These are phyloP conservation scores for Strigamia crassipes DNA, from an alignment of 2,888 invertebrate genomes.

Conservation along the genomic window DNA sequence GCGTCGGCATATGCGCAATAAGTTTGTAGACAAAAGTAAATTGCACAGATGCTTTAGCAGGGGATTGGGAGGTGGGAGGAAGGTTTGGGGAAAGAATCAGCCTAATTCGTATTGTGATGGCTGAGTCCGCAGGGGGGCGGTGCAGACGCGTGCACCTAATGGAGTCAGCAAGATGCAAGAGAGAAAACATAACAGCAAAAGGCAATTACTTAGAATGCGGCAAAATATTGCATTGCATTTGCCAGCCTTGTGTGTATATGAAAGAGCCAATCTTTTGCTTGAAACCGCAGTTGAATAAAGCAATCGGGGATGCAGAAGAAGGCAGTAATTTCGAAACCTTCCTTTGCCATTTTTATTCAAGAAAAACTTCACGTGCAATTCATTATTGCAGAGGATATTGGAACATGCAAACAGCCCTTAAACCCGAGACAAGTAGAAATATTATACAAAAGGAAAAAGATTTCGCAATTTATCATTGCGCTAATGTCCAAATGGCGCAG, in stretches of 20 bases:
- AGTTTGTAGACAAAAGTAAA: constrained; percentile 3
- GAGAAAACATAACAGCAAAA: constrained; percentile 42
- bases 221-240: constrained; percentile 42
- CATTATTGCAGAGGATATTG: constrained; percentile 26
- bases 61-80: not conserved
- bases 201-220: constrained; percentile 42
- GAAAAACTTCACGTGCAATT: constrained; percentile 35
- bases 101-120: constrained; percentile 42
- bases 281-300: constrained; percentile 29
- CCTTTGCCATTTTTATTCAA: constrained; percentile 23
- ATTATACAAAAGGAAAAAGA: not conserved
- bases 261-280: constrained; percentile 35
- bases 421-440: not conserved
- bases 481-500: not conserved
- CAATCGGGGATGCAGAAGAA: constrained; percentile 39
- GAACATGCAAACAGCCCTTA: constrained; percentile 31
- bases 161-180: constrained; percentile 40
- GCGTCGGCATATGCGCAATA: not conserved
- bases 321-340: constrained; percentile 37
- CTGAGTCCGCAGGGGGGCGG: constrained; percentile 40
- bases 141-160: constrained; percentile 36
- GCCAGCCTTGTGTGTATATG: constrained; percentile 42
- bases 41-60: constrained; percentile 12
- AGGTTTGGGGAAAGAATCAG: not conserved
- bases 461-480: constrained; percentile 23